phyloP scores from a whole-genome alignment of 1,140 invertebrate genomes.

The Papilio polytes region DNA sequence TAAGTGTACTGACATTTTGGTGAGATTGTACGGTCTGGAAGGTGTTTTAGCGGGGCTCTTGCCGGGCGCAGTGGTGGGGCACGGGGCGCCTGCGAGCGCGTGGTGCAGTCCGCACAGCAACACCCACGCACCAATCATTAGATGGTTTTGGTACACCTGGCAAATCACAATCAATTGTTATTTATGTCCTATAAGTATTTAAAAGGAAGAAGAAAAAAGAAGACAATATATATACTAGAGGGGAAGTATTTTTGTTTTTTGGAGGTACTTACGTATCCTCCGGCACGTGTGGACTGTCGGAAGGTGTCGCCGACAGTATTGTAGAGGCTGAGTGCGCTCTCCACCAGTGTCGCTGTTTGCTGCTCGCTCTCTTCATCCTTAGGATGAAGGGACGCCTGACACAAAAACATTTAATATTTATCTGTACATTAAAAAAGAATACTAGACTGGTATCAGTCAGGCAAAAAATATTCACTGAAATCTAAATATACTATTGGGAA shows the following conservation, averaged over 20 bases:
- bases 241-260: no score
- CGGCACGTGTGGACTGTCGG: conserved; percentile 92
- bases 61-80: conserved; percentile 61
- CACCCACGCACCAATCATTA: conserved; percentile 94
- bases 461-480: no score
- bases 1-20: conserved; percentile 86
- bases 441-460: no score
- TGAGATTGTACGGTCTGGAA: conserved; percentile 84
- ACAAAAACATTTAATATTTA: not conserved
- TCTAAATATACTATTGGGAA: no score
- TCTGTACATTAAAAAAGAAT: no score
- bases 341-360: conserved; percentile 87
- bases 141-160: conserved; percentile 94
- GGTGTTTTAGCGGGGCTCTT: conserved; percentile 79
- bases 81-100: conserved; percentile 81
- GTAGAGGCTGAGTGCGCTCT: conserved; percentile 87
- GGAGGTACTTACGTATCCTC: conserved; percentile 90
- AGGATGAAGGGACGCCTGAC: conserved; percentile 78
- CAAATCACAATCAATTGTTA: not conserved
- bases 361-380: conserved; percentile 89
- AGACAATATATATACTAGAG: not conserved
- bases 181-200: no score
- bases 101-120: conserved; percentile 93
- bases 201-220: not conserved
- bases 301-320: conserved; percentile 91